Evolutionary conservation across 2,113 vertebrate genomes (phyloP), one percentile per base, ranked within the genome.

Genomic region (Pardalotus punctatus): DNA sequence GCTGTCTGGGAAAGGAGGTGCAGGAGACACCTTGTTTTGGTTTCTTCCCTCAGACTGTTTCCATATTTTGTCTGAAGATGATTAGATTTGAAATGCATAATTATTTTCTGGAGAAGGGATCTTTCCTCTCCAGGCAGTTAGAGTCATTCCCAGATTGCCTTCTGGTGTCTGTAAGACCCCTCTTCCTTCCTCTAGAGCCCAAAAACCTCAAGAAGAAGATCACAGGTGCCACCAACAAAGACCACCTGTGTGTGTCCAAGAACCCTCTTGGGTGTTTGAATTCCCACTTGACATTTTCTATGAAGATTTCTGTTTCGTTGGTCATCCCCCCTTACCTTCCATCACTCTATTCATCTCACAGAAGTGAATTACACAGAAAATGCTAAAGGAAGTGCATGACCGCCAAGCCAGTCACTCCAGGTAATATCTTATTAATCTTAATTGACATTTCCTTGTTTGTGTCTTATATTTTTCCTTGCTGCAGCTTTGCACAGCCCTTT

Each of bases 1-100:
- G 81, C 31, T 83, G 95, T 97, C 95, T 97, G 96, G 90, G 88
- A 94, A 95, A 53, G 85, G 62, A 95, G 92, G 36, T 51, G 36
- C 88, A 65, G 90, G 88, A 94, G 92, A 93, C 92, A 88, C 71
- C 67, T 86, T 94, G 92, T 96, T 97, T 92, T 82, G 25, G 25
- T 96, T 90, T 88, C 79, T 90, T 65, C 66, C 83, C 50, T 80
- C 85, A 88, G 53, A 38, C 33, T 88, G 14, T 82, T 96, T 85
- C 81, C 42, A 1, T 92, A 33, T 90, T 95, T 86, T 82, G 22
- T 80, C 64, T 61, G 3, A 85, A 56, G 87, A 38, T 73, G 54
- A 57, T 82, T 80, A 17, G 31, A 12, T 60, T 87, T 78, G 43
- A 74, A 64, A 76, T 56, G 22, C 16, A 1, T 84, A 66, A 84